Evolutionary conservation across 2,797 vertebrate genomes (phyloP), one percentile per base, ranked within the genome.

Genomic region (Poeciliopsis infans): DNA sequence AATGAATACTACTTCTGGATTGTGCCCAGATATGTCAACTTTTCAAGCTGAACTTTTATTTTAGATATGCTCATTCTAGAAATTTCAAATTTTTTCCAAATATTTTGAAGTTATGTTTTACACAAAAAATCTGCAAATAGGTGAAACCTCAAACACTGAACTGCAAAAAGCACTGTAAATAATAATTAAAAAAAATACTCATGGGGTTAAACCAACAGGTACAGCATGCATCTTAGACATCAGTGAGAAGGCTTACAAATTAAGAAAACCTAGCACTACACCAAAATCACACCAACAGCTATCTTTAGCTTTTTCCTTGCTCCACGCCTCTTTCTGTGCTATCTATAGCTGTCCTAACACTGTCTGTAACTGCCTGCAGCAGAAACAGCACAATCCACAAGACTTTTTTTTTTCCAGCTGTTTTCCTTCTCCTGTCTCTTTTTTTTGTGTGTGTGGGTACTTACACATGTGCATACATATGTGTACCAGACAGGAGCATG

Each of bases 401-500:
- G 18, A 47, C 36, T 45, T 70, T 72, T 45, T 51, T 72, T 74
- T 57, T 18, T 13, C n/a, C 59, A 15, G 41, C 33, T 3, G 31
- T 76, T 71, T 79, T 47, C 18, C 53, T 64, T 73, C 31, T 79
- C 10, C 20, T 66, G 16, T 66, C 47, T 72, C 8, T 51, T n/a
- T 57, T 36, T 2, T 53, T 1, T 46, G 45, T 82, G 45, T 82
- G 61, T 78, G 70, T 61, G 71, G 43, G 72, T 51, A 43, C 72
- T 33, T 70, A 69, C 33, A 68, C 76, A 39, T 80, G 72, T 80
- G 36, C 78, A 75, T 74, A 61, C 55, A 79, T 82, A 72, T 6
- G 5, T 76, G 51, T 51, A 78, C 41, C 77, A 83, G 86, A 90
- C 72, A 89, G 80, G 51, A 83, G 49, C 46, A 72, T 59, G 82